Conservation (phyloP, 2,888 invertebrate species). For the Heliconius cydno region DNA sequence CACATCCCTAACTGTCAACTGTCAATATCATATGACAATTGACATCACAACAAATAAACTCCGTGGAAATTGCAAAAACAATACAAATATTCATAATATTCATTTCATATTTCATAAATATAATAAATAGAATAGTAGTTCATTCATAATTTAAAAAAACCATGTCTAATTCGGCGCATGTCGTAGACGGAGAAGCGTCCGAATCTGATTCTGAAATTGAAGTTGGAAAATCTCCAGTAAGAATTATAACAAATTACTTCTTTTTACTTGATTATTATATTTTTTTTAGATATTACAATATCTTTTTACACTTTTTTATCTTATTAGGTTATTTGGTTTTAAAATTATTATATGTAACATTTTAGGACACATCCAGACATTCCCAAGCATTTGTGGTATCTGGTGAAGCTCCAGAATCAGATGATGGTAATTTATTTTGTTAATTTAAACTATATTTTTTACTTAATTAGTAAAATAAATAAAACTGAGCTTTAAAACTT, state of each 20-base stretch:
- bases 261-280: too few relatives aligned
- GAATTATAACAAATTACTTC: constrained; percentile 40
- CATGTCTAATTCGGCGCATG: constrained; percentile 69
- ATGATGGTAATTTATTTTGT: constrained; percentile 62
- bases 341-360: neutral
- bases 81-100: neutral
- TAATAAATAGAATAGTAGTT: neutral
- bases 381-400: constrained; percentile 65
- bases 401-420: constrained; percentile 76
- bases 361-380: constrained; percentile 55
- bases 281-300: too few relatives aligned
- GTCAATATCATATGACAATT: neutral
- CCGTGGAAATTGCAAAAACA: neutral
- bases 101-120: neutral
- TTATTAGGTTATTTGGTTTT: neutral
- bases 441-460: neutral
- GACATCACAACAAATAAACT: constrained; percentile 21
- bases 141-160: constrained; percentile 21
- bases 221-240: constrained; percentile 68
- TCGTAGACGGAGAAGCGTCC: constrained; percentile 77
- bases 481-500: too few relatives aligned
- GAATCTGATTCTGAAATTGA: constrained; percentile 77
- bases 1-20: constrained; percentile 3
- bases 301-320: neutral
- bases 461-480: neutral